These are phyloP conservation scores for Brenthis ino DNA, from an alignment of 2,888 invertebrate species.

Conservation along the genomic window DNA sequence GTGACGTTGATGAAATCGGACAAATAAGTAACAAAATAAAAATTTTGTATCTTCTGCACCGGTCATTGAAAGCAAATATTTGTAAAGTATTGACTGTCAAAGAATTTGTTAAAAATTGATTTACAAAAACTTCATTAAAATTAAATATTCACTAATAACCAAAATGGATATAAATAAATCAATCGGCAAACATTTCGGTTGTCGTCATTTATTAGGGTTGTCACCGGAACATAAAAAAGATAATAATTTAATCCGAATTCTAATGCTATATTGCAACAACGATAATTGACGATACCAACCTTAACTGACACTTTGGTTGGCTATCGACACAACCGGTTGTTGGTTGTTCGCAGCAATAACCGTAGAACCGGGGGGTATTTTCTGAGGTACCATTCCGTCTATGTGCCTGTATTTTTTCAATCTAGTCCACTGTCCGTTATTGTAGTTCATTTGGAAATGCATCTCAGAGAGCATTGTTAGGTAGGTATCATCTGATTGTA, in stretches of 20 bases:
- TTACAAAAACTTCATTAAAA: no score
- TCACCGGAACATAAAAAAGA: neutral
- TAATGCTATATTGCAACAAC: conserved; percentile 16
- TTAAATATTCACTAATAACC: no score
- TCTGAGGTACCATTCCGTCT: conserved; percentile 80
- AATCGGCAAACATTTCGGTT: no score
- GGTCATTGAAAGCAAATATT: no score
- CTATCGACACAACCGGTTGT: conserved; percentile 70
- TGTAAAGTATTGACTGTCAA: no score
- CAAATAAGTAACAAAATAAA: no score
- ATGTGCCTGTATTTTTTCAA: conserved; percentile 93
- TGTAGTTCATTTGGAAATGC: conserved; percentile 99
- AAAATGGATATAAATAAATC: no score
- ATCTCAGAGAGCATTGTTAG: conserved; percentile 93
- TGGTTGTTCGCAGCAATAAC: conserved; percentile 70
- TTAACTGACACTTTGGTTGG: conserved; percentile 63
- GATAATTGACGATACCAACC: conserved; percentile 2
- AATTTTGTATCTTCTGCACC: no score
- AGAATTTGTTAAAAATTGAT: no score
- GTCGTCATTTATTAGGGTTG: neutral
- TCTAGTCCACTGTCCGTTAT: conserved; percentile 97
- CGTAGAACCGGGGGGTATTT: conserved; percentile 72
- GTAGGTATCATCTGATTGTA: conserved; percentile 92
- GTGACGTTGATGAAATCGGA: no score
- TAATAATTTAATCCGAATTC: neutral